Percentiles rank a stretch among this genome's conserved stretches.
These are phyloP conservation scores for Leptogaster cylindrica DNA, from an alignment of 2,888 invertebrate genomes.

Conservation along the genomic window DNA sequence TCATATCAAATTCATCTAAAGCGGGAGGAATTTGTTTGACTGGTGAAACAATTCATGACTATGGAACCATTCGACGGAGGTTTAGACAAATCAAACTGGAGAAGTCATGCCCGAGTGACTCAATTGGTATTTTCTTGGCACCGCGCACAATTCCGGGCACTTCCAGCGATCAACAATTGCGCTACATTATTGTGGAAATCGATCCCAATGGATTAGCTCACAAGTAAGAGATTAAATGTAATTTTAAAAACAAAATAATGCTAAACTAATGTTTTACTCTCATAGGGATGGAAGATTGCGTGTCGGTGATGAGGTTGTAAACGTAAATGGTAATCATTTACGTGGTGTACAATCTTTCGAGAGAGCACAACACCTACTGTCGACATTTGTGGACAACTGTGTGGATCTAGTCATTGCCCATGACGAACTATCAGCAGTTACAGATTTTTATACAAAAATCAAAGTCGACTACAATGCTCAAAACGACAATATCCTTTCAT, in stretches of 20 bases:
- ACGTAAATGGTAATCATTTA: constrained; percentile 83
- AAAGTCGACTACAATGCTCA: constrained; percentile 55
- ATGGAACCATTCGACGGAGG: constrained; percentile 67
- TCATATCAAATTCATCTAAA: constrained; percentile 23
- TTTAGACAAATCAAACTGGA: constrained; percentile 72
- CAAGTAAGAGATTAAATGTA: constrained; percentile 54
- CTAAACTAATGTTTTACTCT: constrained; percentile 31
- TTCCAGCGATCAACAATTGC: constrained; percentile 66
- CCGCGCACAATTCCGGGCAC: constrained; percentile 66
- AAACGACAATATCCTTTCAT: constrained; percentile 41
- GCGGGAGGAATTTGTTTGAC: constrained; percentile 34
- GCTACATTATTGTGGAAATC: constrained; percentile 70
- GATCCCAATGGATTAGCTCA: constrained; percentile 72
- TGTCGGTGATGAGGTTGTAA: constrained; percentile 87
- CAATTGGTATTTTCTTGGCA: constrained; percentile 74
- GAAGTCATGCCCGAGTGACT: constrained; percentile 71
- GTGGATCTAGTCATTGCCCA: constrained; percentile 71
- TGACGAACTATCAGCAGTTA: constrained; percentile 68
- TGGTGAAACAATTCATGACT: constrained; percentile 46
- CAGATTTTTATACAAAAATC: constrained; percentile 60
- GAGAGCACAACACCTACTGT: constrained; percentile 67
- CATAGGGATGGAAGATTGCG: constrained; percentile 79
- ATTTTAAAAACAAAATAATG: background rate
- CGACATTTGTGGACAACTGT: constrained; percentile 58
- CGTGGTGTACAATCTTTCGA: constrained; percentile 73